phyloP scores from a whole-genome alignment of 2,797 vertebrate genomes.

The Parauchenoglanis ngamensis region DNA sequence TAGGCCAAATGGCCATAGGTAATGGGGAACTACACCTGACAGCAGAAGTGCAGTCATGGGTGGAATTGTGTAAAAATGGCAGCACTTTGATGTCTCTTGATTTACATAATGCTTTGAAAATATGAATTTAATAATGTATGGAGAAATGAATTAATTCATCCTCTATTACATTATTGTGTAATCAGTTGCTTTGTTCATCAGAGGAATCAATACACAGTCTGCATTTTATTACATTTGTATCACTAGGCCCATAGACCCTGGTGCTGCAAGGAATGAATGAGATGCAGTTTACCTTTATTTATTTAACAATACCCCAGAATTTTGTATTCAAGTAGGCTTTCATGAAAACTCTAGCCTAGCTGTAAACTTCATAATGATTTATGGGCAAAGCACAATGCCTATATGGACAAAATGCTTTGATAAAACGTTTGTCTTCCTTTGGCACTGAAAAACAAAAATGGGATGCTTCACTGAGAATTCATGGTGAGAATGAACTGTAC shows the following conservation, averaged over 20 bases:
- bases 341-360: not conserved
- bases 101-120: not conserved
- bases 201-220: not conserved
- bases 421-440: not conserved
- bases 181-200: not conserved
- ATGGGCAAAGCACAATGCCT: not conserved
- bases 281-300: not conserved
- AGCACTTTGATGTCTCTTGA: not conserved
- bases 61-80: not conserved
- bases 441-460: not conserved
- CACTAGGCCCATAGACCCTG: not conserved
- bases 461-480: not conserved
- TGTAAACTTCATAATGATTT: constrained; percentile 26
- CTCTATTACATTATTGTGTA: not conserved
- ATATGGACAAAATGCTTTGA: not conserved
- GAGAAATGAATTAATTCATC: not conserved
- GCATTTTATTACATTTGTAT: not conserved
- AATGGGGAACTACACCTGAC: not conserved
- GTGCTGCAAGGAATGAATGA: not conserved
- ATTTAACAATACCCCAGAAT: not conserved
- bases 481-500: not conserved
- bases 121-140: not conserved
- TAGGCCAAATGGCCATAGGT: not conserved
- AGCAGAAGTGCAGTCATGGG: not conserved
- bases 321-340: not conserved